Evolutionary conservation across 30 jellyfish, hydroid and myxozoan genomes (phyloP).

Genomic region (Pelagia noctiluca): DNA sequence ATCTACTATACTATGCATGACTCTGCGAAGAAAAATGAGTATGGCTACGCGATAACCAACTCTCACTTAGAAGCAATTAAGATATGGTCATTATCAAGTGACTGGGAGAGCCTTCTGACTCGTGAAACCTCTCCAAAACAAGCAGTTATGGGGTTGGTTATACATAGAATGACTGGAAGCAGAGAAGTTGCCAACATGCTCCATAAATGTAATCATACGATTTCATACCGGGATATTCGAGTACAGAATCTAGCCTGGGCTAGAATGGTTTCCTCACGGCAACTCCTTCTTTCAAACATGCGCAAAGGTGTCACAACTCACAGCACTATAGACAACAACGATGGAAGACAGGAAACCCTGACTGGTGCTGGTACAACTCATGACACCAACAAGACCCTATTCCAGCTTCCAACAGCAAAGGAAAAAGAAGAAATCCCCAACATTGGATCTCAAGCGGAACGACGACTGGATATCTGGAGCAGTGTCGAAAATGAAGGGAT

Average conservation of each 20-base stretch:
- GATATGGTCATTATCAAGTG: slow-evolving; percentile 55
- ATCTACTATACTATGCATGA: slow-evolving; percentile 42
- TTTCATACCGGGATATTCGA: slow-evolving; percentile 35
- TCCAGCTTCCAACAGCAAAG: slow-evolving; percentile 37
- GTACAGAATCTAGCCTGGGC: slow-evolving; percentile 55
- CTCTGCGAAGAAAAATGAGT: slow-evolving; percentile 24
- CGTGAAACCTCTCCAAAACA: slow-evolving; percentile 41
- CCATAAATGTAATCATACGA: slow-evolving; percentile 48
- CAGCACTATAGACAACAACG: slow-evolving; percentile 53
- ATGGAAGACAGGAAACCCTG: slow-evolving; percentile 49
- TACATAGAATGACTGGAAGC: slow-evolving; percentile 41
- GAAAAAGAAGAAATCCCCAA: not conserved
- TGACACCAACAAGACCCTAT: slow-evolving; percentile 65
- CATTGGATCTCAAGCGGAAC: slow-evolving; percentile 21
- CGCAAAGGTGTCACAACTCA: slow-evolving; percentile 62
- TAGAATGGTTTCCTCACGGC: slow-evolving; percentile 32
- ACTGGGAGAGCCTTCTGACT: slow-evolving; percentile 45
- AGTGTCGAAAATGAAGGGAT: no score
- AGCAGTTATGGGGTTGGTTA: slow-evolving; percentile 27
- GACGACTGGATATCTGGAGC: slow-evolving; percentile 16
- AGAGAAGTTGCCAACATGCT: slow-evolving; percentile 21
- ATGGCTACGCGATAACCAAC: slow-evolving; percentile 43
- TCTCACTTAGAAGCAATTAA: slow-evolving; percentile 15
- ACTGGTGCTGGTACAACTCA: slow-evolving; percentile 65
- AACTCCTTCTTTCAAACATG: not conserved